Conservation (phyloP, 23 tunicate species). For the Halocynthia roretzi region DNA sequence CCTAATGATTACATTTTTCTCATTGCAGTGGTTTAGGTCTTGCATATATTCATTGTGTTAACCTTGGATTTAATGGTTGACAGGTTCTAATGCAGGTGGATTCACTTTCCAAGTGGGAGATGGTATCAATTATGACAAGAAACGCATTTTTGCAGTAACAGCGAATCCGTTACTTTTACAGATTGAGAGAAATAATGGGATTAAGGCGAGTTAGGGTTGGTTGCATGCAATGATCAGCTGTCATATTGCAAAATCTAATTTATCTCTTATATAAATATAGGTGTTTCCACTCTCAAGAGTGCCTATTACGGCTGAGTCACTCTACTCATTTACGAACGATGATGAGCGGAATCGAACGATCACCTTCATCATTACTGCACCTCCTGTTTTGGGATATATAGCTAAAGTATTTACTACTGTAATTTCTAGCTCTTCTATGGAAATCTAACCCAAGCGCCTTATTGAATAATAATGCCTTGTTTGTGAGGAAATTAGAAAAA, state of each 20-base stretch:
- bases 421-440: too few relatives aligned
- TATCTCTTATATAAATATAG: too few relatives aligned
- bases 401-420: background rate
- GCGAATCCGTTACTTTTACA: slow-evolving; percentile 54
- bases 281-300: background rate
- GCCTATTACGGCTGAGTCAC: background rate
- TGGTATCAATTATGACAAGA: slow-evolving; percentile 44
- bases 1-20: too few relatives aligned
- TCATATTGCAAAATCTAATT: too few relatives aligned
- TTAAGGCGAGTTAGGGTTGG: slow-evolving; percentile 19
- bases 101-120: slow-evolving; percentile 81
- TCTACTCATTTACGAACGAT: slow-evolving; percentile 10
- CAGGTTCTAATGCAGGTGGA: slow-evolving; percentile 81
- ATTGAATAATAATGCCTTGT: too few relatives aligned
- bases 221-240: too few relatives aligned
- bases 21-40: too few relatives aligned
- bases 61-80: background rate
- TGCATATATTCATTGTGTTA: too few relatives aligned
- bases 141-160: slow-evolving; percentile 75
- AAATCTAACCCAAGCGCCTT: too few relatives aligned
- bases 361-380: background rate
- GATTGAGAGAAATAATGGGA: slow-evolving; percentile 4
- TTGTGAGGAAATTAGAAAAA: too few relatives aligned
- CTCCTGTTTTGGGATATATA: background rate
- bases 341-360: background rate